Conservation (phyloP, 2,113 vertebrate species). For the Suricata suricatta region DNA sequence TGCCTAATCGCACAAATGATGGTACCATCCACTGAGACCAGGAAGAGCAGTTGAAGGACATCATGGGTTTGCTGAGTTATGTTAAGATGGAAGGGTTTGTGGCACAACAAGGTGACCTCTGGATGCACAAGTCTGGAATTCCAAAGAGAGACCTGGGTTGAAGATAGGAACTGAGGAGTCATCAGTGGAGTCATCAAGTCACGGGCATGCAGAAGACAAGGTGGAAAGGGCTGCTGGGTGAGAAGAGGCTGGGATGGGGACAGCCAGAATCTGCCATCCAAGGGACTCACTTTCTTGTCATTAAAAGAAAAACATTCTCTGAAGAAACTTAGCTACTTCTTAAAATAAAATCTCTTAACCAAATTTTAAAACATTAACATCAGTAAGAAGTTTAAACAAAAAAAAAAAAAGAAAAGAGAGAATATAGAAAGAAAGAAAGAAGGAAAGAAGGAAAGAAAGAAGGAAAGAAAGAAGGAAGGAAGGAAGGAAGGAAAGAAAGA, state of each 20-base stretch:
- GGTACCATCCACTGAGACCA: neutral
- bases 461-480: too few relatives aligned
- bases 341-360: neutral
- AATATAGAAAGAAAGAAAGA: neutral
- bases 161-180: neutral
- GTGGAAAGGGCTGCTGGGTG: neutral
- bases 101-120: neutral
- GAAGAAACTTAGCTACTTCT: neutral
- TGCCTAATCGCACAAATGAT: neutral
- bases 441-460: neutral
- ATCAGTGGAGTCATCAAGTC: neutral
- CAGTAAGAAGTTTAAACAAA: neutral
- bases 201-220: neutral
- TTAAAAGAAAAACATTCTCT: neutral
- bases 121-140: neutral
- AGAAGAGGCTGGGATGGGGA: neutral
- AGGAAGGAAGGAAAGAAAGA: neutral
- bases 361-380: conserved; percentile 7
- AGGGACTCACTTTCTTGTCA: neutral
- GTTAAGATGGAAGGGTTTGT: neutral
- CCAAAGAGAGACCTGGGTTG: neutral
- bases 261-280: neutral
- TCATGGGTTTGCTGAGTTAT: neutral
- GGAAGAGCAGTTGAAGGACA: neutral
- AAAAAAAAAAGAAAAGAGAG: too few relatives aligned